phyloP scores from a whole-genome alignment of 1,140 invertebrate genomes.

The Drosophila ogumai region DNA sequence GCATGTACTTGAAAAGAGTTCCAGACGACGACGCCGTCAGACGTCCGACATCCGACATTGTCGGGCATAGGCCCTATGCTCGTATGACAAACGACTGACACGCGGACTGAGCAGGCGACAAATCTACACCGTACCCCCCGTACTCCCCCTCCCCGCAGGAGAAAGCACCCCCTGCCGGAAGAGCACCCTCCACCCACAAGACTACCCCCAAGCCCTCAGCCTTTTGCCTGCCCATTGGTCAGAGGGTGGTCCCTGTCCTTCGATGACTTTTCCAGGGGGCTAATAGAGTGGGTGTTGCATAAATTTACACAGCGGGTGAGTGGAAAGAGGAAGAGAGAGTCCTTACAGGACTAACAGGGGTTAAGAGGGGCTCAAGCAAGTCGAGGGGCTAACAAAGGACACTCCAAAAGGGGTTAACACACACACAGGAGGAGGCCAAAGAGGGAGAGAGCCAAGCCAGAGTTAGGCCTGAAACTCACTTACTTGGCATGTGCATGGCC shows the following conservation, averaged over 20 bases:
- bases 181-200: background rate
- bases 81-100: constrained; percentile 79
- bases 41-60: constrained; percentile 34
- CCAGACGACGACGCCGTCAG: constrained; percentile 25
- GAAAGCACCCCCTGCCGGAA: background rate
- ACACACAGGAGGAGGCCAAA: background rate
- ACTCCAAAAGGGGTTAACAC: background rate
- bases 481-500: constrained; percentile 59
- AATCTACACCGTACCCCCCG: constrained; percentile 54
- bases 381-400: background rate
- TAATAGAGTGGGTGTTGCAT: constrained; percentile 45
- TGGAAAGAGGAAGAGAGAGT: background rate
- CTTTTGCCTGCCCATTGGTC: constrained; percentile 72
- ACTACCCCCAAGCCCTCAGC: background rate
- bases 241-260: constrained; percentile 22
- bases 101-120: constrained; percentile 78
- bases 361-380: background rate
- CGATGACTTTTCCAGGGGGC: background rate
- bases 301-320: constrained; percentile 29
- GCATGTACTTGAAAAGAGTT: constrained; percentile 62
- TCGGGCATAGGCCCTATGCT: constrained; percentile 16
- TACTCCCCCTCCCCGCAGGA: background rate
- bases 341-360: background rate
- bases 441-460: background rate
- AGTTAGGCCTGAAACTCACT: constrained; percentile 26